Evolutionary conservation across 1,140 invertebrate species (phyloP), one percentile per base, ranked within the genome.

Genomic region (Maniola jurtina): DNA sequence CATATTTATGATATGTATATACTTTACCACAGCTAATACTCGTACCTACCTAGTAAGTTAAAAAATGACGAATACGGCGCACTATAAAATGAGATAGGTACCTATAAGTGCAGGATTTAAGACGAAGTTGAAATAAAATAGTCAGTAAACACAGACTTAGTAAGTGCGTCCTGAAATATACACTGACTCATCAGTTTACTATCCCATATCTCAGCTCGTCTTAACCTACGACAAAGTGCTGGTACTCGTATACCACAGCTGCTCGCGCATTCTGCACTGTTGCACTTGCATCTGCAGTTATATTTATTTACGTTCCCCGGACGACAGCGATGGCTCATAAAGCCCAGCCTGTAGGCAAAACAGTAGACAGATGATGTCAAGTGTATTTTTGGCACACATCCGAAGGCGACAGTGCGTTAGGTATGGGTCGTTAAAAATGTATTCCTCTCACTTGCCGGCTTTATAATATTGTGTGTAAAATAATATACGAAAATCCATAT

Each of bases 251-350:
- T n/a, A n/a, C n/a, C 11, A 52, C 35, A 62, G 16, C 14, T 55
- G 34, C 34, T 35, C 11, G 13, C 33, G 48, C 35, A 50, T n/a
- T 52, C 35, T 59, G 25, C 34, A 54, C 34, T 40, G 34, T 60
- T 76, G 79, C 78, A 83, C 71, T 80, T 74, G 75, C 81, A 82
- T 64, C 56, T 70, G 71, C 25, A 25, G 1, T 25, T 25, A 81
- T 82, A 82, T 89, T 87, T 85, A 86, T 89, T 87, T 85, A 86
- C 77, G 83, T 70, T 70, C 70, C 68, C 82, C 83, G 81, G 84
- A 81, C 77, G 81, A 72, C 61, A 72, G 80, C 76, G 79, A 87
- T 83, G 85, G 80, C 66, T 77, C 87, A 87, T 89, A 88, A 88
- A 88, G 76, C 79, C 68, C 66, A 71, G 76, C 78, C 73, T 78